Evolutionary conservation across 92 coral and sea anemone genomes (phyloP).

Genomic region (Umimayanthus chanpuru): DNA sequence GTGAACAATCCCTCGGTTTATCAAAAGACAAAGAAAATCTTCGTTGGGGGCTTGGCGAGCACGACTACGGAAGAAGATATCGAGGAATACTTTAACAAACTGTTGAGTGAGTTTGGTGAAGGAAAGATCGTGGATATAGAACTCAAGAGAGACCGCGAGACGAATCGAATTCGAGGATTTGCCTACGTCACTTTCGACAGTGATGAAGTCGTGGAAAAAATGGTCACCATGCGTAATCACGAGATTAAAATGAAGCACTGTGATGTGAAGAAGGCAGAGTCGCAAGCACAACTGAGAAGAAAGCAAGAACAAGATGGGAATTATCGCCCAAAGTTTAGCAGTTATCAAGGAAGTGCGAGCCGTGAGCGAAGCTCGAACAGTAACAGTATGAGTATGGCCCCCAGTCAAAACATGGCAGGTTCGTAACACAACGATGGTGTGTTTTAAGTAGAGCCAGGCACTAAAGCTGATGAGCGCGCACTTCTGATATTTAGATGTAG

Average conservation of each 20-base stretch:
- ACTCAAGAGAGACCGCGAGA: constrained; percentile 82
- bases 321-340: constrained; percentile 39
- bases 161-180: constrained; percentile 87
- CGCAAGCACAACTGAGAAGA: constrained; percentile 79
- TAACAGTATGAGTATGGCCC: neutral
- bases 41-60: constrained; percentile 93
- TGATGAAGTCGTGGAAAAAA: constrained; percentile 86
- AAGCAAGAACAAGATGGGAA: constrained; percentile 74
- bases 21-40: constrained; percentile 78
- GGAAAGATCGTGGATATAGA: constrained; percentile 89
- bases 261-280: constrained; percentile 93
- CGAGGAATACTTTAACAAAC: constrained; percentile 75
- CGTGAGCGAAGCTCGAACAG: constrained; percentile 13
- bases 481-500: too few relatives aligned
- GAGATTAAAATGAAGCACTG: constrained; percentile 91
- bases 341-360: constrained; percentile 30
- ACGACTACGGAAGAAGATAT: constrained; percentile 87
- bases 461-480: too few relatives aligned
- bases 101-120: constrained; percentile 76
- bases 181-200: constrained; percentile 87
- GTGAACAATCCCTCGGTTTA: constrained; percentile 61
- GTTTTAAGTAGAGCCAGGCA: too few relatives aligned
- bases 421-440: neutral
- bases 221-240: constrained; percentile 82
- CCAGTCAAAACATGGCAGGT: constrained; percentile 31